Conservation (phyloP, 2,797 vertebrate species). For the Morelia viridis region DNA sequence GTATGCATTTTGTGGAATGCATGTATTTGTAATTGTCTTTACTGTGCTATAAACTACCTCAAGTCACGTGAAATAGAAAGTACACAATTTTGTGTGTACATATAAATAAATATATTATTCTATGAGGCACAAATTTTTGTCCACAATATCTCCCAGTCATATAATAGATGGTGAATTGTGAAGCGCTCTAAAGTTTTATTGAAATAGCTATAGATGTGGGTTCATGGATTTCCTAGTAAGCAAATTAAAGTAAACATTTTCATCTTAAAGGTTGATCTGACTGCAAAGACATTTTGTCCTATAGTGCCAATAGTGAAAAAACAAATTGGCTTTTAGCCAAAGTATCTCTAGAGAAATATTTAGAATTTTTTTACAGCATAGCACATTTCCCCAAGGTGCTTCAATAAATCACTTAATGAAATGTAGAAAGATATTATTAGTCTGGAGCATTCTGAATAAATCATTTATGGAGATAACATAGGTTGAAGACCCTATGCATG, state of each 20-base stretch:
- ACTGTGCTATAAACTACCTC: neutral
- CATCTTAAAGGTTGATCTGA: neutral
- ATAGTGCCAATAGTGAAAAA: neutral
- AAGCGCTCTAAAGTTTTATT: neutral
- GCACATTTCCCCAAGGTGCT: constrained; percentile 20
- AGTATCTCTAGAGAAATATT: constrained; percentile 8
- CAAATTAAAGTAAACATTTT: constrained; percentile 34
- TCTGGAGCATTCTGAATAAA: constrained; percentile 39
- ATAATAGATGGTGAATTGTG: neutral
- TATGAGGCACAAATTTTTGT: neutral
- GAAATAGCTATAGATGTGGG: neutral
- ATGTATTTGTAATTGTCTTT: neutral
- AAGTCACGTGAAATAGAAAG: neutral
- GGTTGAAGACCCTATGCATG: neutral
- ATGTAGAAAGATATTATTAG: constrained; percentile 20
- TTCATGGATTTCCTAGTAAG: neutral
- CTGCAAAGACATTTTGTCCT: neutral
- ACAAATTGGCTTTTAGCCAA: constrained; percentile 25
- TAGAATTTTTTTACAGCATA: constrained; percentile 20
- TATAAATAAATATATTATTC: neutral
- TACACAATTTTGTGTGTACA: neutral
- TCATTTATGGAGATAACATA: constrained; percentile 13
- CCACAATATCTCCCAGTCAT: neutral
- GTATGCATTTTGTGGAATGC: neutral
- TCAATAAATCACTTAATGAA: constrained; percentile 35